phyloP scores from a whole-genome alignment of 1,140 invertebrate genomes.

The Cryptotermes secundus region DNA sequence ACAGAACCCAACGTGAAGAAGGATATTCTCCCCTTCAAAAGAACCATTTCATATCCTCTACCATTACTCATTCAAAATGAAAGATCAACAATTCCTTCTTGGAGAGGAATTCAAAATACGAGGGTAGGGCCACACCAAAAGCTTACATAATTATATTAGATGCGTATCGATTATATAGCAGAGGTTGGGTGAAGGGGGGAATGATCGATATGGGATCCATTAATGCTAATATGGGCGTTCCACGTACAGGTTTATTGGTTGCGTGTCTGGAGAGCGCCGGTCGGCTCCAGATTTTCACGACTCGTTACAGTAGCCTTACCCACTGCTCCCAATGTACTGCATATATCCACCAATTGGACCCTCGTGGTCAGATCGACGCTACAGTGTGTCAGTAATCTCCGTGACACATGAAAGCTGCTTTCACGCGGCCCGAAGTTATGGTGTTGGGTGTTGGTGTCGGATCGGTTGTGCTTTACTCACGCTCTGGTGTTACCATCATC shows the following conservation, averaged over 20 bases:
- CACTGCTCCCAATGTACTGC: neutral
- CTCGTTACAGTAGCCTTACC: neutral
- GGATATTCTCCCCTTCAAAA: neutral
- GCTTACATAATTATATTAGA: constrained; percentile 20
- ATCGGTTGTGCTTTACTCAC: too few relatives aligned
- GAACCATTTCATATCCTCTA: neutral
- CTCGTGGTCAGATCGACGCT: neutral
- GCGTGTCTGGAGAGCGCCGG: neutral
- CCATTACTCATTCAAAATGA: neutral
- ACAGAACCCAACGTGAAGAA: neutral
- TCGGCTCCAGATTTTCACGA: neutral
- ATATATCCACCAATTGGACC: neutral
- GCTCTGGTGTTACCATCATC: too few relatives aligned
- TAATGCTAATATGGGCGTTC: constrained; percentile 15
- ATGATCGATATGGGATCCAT: constrained; percentile 1
- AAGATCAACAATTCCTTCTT: neutral
- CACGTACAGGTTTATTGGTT: neutral
- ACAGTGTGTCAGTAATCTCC: neutral
- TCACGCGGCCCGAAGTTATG: too few relatives aligned
- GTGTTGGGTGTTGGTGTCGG: too few relatives aligned
- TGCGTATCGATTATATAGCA: constrained; percentile 5
- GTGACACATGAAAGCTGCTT: neutral
- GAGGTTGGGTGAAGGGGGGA: neutral
- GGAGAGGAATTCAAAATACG: neutral
- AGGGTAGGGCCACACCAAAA: neutral